phyloP scores from a whole-genome alignment of 2,888 invertebrate genomes.

The Selenia dentaria region DNA sequence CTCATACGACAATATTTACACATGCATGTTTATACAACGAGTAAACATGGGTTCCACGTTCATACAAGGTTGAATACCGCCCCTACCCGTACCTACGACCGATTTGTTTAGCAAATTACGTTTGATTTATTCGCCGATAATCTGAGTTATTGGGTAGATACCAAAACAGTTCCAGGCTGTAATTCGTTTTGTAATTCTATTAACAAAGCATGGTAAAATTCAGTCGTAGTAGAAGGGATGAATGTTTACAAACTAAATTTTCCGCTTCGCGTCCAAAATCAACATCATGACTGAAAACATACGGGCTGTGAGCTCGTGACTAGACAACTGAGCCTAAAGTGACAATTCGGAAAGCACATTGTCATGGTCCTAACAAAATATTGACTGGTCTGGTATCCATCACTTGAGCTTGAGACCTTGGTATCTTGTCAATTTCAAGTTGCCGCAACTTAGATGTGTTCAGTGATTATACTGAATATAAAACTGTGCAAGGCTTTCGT shows the following conservation, averaged over 20 bases:
- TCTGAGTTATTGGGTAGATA: conserved; percentile 34
- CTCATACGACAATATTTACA: conserved; percentile 34
- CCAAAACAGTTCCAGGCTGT: conserved; percentile 26
- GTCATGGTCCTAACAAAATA: conserved; percentile 1
- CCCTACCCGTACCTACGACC: conserved; percentile 16
- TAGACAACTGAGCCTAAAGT: not conserved
- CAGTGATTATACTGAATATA: conserved; percentile 38
- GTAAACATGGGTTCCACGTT: conserved; percentile 26
- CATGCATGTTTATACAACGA: conserved; percentile 22
- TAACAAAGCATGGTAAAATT: conserved; percentile 14
- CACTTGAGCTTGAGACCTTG: not conserved
- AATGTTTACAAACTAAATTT: conserved; percentile 39
- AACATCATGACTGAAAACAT: conserved; percentile 26
- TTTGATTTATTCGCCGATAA: conserved; percentile 37
- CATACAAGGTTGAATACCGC: conserved; percentile 29
- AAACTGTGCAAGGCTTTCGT: conserved; percentile 41
- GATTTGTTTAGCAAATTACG: conserved; percentile 22
- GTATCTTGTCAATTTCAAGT: not conserved
- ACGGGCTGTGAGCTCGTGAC: conserved; percentile 1
- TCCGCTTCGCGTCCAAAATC: conserved; percentile 29
- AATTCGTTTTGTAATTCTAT: conserved; percentile 20
- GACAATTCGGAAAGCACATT: not conserved
- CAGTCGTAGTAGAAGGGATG: conserved; percentile 10
- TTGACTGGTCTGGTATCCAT: not conserved
- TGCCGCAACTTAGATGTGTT: conserved; percentile 38